Evolutionary conservation across 2,888 invertebrate genomes (phyloP).

Genomic region (Spicauda simplicius): DNA sequence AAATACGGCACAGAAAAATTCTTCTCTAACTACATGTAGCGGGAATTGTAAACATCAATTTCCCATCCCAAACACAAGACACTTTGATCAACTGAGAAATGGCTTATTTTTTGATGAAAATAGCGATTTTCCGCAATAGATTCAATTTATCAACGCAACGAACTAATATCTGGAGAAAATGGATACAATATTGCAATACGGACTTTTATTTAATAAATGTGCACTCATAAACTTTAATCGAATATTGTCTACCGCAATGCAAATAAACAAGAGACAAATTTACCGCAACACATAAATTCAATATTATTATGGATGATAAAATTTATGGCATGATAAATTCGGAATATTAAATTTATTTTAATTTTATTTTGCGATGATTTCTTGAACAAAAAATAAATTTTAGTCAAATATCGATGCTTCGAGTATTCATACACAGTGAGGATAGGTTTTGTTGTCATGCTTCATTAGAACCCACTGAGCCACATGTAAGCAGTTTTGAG

Average conservation of each 20-base stretch:
- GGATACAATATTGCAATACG: conserved; percentile 1
- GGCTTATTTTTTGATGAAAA: conserved; percentile 1
- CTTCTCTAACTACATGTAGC: neutral
- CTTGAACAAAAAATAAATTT: neutral
- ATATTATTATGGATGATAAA: conserved; percentile 29
- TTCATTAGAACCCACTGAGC: conserved; percentile 34
- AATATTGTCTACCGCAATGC: conserved; percentile 8
- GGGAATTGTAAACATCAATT: neutral
- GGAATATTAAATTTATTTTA: conserved; percentile 19
- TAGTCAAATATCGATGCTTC: neutral
- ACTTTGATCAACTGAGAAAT: neutral
- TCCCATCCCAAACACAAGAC: neutral
- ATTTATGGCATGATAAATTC: conserved; percentile 24
- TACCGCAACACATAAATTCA: conserved; percentile 24
- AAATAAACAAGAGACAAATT: conserved; percentile 21
- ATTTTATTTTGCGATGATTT: conserved; percentile 21
- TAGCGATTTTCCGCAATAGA: conserved; percentile 54
- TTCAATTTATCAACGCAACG: conserved; percentile 58
- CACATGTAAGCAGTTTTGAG: conserved; percentile 27
- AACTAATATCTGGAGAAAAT: neutral
- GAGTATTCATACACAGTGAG: neutral
- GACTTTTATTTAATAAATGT: neutral
- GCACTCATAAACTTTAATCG: conserved; percentile 17
- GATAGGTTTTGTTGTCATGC: conserved; percentile 24
- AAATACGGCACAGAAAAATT: neutral